Percentiles rank a stretch among this genome's conserved stretches.
Conservation (phyloP, 2,888 invertebrate genomes). For the Xanthorhoe spadicearia region DNA sequence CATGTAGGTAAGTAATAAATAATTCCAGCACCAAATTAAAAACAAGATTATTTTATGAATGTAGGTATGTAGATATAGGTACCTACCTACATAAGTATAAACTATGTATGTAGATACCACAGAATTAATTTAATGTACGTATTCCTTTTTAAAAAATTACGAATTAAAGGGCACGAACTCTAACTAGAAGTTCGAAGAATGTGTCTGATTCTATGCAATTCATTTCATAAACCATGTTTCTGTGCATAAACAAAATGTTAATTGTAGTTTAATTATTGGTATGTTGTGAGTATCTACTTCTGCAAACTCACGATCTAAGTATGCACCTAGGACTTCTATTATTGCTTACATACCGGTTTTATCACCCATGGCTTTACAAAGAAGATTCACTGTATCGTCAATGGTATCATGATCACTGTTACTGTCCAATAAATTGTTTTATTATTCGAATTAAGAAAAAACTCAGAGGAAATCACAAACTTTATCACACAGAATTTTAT, state of each 20-base stretch:
- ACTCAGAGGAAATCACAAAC: not conserved
- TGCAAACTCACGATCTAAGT: not conserved
- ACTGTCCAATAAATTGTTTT: not conserved
- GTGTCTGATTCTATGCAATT: too few relatives aligned
- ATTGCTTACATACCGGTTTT: conserved; percentile 55
- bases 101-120: too few relatives aligned
- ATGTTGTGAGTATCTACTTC: not conserved
- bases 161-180: too few relatives aligned
- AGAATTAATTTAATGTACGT: too few relatives aligned
- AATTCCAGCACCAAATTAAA: not conserved
- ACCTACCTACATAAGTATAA: too few relatives aligned
- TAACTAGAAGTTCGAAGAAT: too few relatives aligned
- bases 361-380: conserved; percentile 50
- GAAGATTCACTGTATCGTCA: conserved; percentile 40
- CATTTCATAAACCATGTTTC: not conserved
- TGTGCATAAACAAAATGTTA: not conserved
- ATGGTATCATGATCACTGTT: conserved; percentile 41
- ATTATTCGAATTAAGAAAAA: not conserved
- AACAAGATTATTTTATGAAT: not conserved
- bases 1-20: not conserved
- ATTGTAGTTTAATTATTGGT: not conserved
- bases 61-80: too few relatives aligned
- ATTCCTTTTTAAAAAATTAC: too few relatives aligned
- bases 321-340: conserved; percentile 7
- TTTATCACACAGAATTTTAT: not conserved